Conservation (phyloP, 1,140 invertebrate species). For the Monomorium pharaonis region DNA sequence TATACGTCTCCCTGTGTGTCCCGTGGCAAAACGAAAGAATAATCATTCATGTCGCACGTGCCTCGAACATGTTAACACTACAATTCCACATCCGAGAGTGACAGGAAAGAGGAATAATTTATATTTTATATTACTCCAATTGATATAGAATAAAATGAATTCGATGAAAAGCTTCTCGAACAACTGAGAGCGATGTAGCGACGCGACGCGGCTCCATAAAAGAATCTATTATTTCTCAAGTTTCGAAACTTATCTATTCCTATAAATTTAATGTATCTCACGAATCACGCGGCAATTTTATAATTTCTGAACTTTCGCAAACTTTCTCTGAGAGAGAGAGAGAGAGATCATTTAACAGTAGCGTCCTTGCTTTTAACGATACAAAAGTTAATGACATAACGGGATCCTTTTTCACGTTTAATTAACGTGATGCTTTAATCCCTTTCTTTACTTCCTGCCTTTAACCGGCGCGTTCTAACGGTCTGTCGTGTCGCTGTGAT, state of each 20-base stretch:
- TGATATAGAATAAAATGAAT: not conserved
- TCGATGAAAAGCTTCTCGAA: not conserved
- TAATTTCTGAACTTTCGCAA: not conserved
- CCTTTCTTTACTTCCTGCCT: too few relatives aligned
- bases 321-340: not conserved
- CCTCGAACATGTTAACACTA: not conserved
- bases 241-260: not conserved
- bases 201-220: not conserved
- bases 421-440: slow-evolving; percentile 19
- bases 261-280: not conserved
- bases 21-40: not conserved
- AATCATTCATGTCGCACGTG: not conserved
- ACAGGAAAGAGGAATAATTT: not conserved
- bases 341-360: not conserved
- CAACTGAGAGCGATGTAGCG: not conserved
- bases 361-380: not conserved
- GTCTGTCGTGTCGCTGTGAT: not conserved
- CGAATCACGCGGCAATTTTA: not conserved
- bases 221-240: not conserved
- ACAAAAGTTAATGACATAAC: not conserved
- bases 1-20: not conserved
- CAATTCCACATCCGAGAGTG: not conserved
- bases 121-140: not conserved
- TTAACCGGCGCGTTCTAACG: not conserved
- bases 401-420: not conserved